Base-by-base conservation (phyloP, 1,140 invertebrate species). In the Apis cerana region DNA sequence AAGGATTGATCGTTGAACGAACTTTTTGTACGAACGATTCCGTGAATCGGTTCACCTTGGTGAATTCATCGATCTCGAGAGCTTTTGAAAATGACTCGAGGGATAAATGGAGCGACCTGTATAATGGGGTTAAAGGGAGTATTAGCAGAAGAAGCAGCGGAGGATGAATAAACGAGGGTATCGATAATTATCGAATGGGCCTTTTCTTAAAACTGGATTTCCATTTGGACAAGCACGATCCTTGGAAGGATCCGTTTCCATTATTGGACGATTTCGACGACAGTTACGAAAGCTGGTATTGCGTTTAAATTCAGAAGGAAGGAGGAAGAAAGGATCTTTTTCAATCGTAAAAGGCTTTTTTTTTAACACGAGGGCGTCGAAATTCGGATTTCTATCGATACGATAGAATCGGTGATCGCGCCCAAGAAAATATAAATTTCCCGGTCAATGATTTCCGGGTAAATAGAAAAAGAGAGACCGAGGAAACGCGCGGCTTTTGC, bases 161-260 rank as follows among this genome's bases (percentile, higher is more conserved):
- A 15, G 15, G 17, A 52, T 27, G 62, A 82, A 68, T 75, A 59
- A 75, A 79, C 43, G 43, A 48, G 5, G 10, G 43, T 27, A 75
- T 59, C 3, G 80, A 43, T 76, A 33, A 76, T 76, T 58, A 68
- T 54, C 64, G 64, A 76, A 76, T 61, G 52, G 80, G 52, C 13
- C 54, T 21, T 58, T 43, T 2, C 76, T 59, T 59, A 61, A 64
- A 65, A 10, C 19, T 76, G 13, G 23, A 13, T 59, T 65, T 50
- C 21, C 4, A 11, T 58, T 67, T 12, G 62, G 19, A 23, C 21
- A 75, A 56, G 71, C 33, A 58, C 43, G 52, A 62, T 27, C 21
- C 15, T 23, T 15, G 12, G 1, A 23, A 21, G n/a, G 23, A 0
- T 48, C 19, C 52, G 7, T 62, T 62, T 27, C n/a, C 19, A 64